Percentiles rank a stretch among this genome's conserved stretches.
These are phyloP conservation scores for Callaeas wilsoni DNA, from an alignment of 2,113 vertebrate genomes.

Conservation along the genomic window DNA sequence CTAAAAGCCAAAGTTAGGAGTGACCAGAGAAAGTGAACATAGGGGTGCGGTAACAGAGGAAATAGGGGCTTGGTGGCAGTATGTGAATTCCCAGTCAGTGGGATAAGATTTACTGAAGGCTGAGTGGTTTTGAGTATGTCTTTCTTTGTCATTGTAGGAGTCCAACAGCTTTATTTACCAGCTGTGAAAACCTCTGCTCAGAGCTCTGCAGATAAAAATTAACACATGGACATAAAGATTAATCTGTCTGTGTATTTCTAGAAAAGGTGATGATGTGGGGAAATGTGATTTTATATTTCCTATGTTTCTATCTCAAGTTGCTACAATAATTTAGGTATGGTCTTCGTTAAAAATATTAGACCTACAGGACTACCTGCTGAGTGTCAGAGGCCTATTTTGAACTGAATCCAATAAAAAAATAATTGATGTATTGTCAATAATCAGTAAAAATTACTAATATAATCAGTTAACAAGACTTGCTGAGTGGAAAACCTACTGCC, in stretches of 20 bases:
- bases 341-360: not conserved
- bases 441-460: not conserved
- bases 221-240: not conserved
- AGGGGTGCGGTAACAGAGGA: not conserved
- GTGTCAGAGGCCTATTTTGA: not conserved
- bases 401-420: not conserved
- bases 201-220: not conserved
- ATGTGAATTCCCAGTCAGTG: not conserved
- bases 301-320: not conserved
- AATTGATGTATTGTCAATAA: not conserved
- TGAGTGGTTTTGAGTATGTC: not conserved
- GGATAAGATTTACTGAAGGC: not conserved
- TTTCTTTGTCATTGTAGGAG: not conserved
- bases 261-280: not conserved
- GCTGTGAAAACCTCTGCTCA: not conserved
- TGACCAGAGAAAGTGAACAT: not conserved
- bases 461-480: not conserved
- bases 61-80: not conserved
- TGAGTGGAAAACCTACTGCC: not conserved
- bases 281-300: not conserved
- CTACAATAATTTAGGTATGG: not conserved
- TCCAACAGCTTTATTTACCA: not conserved
- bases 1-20: not conserved
- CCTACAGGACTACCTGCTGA: not conserved
- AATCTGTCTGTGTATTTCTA: not conserved